Evolutionary conservation across 2,797 vertebrate genomes (phyloP).

Genomic region (Pangasius macronema): DNA sequence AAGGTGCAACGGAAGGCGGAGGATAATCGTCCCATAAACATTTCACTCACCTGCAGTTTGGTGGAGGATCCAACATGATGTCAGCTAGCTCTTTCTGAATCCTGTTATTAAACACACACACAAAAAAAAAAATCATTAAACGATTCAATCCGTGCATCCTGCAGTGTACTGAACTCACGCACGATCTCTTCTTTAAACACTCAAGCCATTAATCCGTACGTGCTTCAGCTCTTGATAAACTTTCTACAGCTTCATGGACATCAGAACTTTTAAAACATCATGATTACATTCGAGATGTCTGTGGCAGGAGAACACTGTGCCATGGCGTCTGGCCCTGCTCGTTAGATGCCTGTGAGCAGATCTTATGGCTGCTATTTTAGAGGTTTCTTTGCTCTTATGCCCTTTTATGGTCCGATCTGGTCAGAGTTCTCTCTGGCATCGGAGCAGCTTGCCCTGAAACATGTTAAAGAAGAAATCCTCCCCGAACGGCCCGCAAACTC

Average conservation of each 20-base stretch:
- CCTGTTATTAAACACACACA: constrained; percentile 67
- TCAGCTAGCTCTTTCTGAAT: constrained; percentile 98
- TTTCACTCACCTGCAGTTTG: constrained; percentile 88
- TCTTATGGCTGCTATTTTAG: background rate
- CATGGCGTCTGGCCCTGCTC: background rate
- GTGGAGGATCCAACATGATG: constrained; percentile 94
- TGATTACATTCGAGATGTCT: background rate
- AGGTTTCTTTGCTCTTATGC: background rate
- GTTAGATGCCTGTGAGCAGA: background rate
- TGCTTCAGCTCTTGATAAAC: background rate
- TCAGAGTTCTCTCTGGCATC: background rate
- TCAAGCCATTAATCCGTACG: background rate
- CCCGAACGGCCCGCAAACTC: background rate
- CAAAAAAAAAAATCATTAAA: constrained; percentile 9
- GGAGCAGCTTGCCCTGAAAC: background rate
- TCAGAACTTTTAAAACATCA: background rate
- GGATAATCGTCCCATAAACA: background rate
- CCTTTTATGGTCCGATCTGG: background rate
- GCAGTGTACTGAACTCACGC: background rate
- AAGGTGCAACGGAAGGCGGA: too few relatives aligned
- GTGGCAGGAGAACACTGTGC: background rate
- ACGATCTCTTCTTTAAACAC: background rate
- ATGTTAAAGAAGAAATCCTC: background rate
- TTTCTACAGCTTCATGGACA: background rate
- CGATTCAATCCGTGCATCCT: background rate